Base-by-base conservation (phyloP, 1,140 invertebrate genomes). In the Andrena cerasifolii region DNA sequence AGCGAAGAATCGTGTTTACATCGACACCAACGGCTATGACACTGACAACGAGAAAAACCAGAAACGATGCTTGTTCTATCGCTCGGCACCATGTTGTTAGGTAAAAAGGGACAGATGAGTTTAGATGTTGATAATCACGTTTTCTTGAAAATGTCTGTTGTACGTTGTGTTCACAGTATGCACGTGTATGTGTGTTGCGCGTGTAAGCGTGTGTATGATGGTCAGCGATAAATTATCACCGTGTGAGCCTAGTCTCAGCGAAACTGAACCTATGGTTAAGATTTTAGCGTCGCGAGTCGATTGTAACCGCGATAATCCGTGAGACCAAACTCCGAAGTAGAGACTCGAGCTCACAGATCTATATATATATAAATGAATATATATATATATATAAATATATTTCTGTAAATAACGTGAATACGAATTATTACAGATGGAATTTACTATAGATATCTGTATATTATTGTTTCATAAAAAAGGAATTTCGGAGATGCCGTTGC, bases 361-460 rank as follows among this genome's bases (percentile, higher is more conserved):
- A 72, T 78, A 65, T 45, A 75, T 18, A 73, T 40, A 56, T 43
- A 62, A 18, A 45, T 56, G 59, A n/a, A n/a, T n/a, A 36, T 51
- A 79, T 54, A 63, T 49, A 59, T 51, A 61, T 70, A 63, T 71
- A 71, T 45, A 68, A 67, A 59, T 86, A 85, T 85, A 83, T 80
- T 86, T 86, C 83, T 87, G 86, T 87, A 87, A 87, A 87, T 83
- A 86, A 84, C 36, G 45, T 87, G 78, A 80, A 79, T 74, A 85
- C 82, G 73, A 87, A 87, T 87, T 85, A 87, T 78, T 85, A 85
- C 67, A 63, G 63, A 85, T 83, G 86, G 77, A 79, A 87, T 85
- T 84, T 87, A 87, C 78, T 80, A 87, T 87, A 87, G 82, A 87
- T 84, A 87, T 82, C 78, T 87, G 86, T 87, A 87, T 78, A 86